Base-by-base conservation (phyloP, 1,140 invertebrate species). In the Pinna nobilis region DNA sequence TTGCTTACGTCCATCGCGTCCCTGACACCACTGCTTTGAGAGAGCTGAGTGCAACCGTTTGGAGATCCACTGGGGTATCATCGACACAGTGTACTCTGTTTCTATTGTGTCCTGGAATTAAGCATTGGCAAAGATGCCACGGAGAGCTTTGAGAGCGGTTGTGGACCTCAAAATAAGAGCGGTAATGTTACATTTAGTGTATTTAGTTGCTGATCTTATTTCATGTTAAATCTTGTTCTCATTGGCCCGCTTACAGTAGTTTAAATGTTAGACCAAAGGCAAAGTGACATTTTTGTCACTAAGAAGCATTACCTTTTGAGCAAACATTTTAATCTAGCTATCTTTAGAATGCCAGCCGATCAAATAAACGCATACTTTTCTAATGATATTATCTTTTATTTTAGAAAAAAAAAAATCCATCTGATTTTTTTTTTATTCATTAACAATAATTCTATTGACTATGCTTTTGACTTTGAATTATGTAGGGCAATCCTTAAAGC, bases 101-200 rank as follows among this genome's bases (percentile, higher is more conserved):
- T 61, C 11, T 33, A 28, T 20, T 6, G 50, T 35, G 20, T 55
- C 23, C 28, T 23, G 7, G 2, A 15, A 7, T 3, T 28, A 23
- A 13, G 35, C 37, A 33, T 55, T 37, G 53, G 57, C 39, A n/a
- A 82, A 72, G 70, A 86, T 88, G 84, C 84, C 86, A 53, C 69
- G 84, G 61, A 77, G 81, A 69, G 85, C 84, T 9, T 67, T 86
- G 20, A 81, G 84, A 75, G 86, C 84, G 74, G 60, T 84, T 74
- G 85, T 87, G 25, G 84, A 88, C 65, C 57, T 88, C 11, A 81
- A 80, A 53, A 49, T 88, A 15, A 74, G 83, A 60, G 79, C 80
- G 69, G 84, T 88, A 79, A 79, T 81, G 30, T 60, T 37, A 57
- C 4, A 57, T 47, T 39, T 30, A 37, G 25, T 51, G 15, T 41